These are phyloP conservation scores for Reticulitermes speratus DNA, from an alignment of 1,140 invertebrate genomes.

Conservation along the genomic window DNA sequence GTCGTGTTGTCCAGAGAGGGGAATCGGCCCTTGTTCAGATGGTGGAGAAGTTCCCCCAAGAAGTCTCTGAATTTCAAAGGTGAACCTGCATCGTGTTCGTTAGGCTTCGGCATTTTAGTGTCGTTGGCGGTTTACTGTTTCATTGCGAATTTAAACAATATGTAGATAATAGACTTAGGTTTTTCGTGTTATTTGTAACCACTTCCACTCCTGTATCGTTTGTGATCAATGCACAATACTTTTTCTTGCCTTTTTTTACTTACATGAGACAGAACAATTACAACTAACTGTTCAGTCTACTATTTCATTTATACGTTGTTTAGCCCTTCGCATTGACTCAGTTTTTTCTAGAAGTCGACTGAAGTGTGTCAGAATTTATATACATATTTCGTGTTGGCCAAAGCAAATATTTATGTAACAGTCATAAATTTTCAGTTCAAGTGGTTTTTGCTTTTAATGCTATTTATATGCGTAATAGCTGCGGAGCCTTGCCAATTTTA, in stretches of 20 bases:
- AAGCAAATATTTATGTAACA: neutral
- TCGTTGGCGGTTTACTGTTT: neutral
- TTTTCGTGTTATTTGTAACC: neutral
- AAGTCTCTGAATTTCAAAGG: neutral
- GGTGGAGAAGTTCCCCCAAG: neutral
- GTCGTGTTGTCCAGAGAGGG: neutral
- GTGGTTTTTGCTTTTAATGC: neutral
- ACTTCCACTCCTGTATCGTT: neutral
- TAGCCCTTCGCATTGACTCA: neutral
- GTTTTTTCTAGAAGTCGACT: neutral
- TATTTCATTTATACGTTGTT: neutral
- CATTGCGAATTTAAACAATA: neutral
- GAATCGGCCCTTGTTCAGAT: neutral
- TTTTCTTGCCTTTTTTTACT: no score
- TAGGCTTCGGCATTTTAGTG: neutral
- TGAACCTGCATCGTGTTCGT: neutral
- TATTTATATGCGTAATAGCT: neutral
- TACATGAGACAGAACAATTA: no score
- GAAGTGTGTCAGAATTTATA: neutral
- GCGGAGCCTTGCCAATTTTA: neutral
- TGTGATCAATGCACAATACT: neutral
- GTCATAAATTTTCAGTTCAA: neutral
- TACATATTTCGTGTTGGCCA: neutral
- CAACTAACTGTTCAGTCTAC: neutral
- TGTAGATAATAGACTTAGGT: neutral